phyloP scores from a whole-genome alignment of 2,113 vertebrate genomes.

The Ranitomeya imitator region DNA sequence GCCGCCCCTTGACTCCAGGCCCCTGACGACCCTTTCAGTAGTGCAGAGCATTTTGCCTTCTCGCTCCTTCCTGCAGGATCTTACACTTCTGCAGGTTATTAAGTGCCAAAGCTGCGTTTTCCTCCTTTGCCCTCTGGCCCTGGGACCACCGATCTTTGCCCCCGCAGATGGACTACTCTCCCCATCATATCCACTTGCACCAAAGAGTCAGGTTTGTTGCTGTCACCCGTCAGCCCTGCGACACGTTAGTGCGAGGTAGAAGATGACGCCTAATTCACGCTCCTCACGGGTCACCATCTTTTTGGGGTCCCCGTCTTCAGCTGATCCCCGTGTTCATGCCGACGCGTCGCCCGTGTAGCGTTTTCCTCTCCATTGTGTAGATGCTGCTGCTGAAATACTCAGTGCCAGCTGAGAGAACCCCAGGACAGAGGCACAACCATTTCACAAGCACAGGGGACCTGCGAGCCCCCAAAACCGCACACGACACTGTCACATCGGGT shows the following conservation, averaged over 20 bases:
- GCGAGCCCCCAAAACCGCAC: not conserved
- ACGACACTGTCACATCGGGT: not conserved
- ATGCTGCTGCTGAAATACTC: not conserved
- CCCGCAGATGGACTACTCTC: not conserved
- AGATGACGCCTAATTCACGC: not conserved
- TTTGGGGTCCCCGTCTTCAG: not conserved
- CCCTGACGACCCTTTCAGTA: not conserved
- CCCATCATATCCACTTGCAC: conserved; percentile 6
- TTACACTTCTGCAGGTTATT: not conserved
- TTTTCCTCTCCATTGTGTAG: not conserved
- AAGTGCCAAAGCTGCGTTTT: conserved; percentile 27
- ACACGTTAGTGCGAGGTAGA: not conserved
- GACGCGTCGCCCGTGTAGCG: not conserved
- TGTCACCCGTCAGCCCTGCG: not conserved
- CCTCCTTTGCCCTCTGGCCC: not conserved
- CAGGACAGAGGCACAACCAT: conserved; percentile 41
- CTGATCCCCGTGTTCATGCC: not conserved
- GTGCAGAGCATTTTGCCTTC: not conserved
- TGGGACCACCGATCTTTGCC: too few species aligned
- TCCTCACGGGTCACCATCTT: not conserved
- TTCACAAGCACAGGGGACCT: conserved; percentile 35
- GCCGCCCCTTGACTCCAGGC: not conserved
- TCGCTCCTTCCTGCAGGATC: not conserved
- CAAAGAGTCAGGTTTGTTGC: conserved; percentile 49
- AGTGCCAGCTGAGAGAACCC: not conserved